phyloP scores from a whole-genome alignment of 2,113 vertebrate genomes.

The Terrapene triunguis region DNA sequence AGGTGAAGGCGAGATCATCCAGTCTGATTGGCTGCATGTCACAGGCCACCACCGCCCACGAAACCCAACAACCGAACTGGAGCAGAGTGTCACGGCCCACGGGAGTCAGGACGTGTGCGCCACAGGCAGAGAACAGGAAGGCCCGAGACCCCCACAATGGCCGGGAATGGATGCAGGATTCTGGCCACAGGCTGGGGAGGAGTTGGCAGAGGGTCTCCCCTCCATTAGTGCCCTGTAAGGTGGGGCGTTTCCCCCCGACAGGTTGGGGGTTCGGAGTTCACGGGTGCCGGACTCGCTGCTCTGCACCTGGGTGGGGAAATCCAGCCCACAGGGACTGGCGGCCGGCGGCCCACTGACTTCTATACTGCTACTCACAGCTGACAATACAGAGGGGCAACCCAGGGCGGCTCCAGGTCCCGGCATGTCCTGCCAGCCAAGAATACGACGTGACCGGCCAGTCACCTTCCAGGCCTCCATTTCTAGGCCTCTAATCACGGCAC shows the following conservation, averaged over 20 bases:
- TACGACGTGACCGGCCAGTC: not conserved
- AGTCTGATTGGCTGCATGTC: not conserved
- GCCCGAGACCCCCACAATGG: too few species aligned
- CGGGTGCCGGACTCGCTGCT: not conserved
- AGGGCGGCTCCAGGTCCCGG: not conserved
- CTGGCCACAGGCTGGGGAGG: not conserved
- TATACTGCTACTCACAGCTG: too few species aligned
- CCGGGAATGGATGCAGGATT: not conserved
- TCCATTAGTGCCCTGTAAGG: not conserved
- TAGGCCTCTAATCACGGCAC: not conserved
- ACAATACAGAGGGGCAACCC: not conserved
- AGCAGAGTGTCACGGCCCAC: not conserved
- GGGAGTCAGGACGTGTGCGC: not conserved
- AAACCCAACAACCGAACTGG: not conserved
- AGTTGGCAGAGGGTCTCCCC: not conserved
- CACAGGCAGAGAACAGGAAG: not conserved
- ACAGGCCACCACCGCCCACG: not conserved
- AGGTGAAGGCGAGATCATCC: not conserved
- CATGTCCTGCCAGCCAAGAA: not conserved
- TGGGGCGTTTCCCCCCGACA: not conserved
- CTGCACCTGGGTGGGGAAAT: not conserved
- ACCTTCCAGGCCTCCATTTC: not conserved
- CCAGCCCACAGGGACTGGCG: not conserved
- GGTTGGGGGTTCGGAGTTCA: not conserved
- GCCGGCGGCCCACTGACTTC: not conserved